A percentile compares a stretch with the other conserved stretches of the same genome.
Evolutionary conservation across 92 coral and sea anemone genomes (phyloP).

Genomic region (Actinernus sp.): DNA sequence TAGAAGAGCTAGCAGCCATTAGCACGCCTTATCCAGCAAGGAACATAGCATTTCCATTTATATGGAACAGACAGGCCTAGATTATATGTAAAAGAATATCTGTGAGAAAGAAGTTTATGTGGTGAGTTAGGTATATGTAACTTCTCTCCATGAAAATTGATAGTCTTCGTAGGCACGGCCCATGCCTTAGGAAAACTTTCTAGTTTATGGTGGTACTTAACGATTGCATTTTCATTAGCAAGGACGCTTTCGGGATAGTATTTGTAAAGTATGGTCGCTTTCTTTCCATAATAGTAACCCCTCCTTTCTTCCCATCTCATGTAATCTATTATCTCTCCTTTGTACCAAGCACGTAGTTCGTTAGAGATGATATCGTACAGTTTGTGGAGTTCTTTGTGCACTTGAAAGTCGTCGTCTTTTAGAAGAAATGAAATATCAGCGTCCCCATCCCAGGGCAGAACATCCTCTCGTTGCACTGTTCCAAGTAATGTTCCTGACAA

Average conservation of each 20-base stretch:
- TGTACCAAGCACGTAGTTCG: constrained; percentile 55
- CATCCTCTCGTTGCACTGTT: constrained; percentile 64
- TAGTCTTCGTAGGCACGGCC: constrained; percentile 62
- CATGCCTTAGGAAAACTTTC: constrained; percentile 72
- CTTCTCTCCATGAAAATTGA: constrained; percentile 67
- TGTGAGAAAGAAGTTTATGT: constrained; percentile 40
- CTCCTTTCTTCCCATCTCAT: constrained; percentile 61
- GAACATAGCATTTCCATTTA: constrained; percentile 94
- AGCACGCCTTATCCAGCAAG: constrained; percentile 62
- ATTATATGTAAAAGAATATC: constrained; percentile 74
- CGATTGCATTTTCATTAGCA: constrained; percentile 49
- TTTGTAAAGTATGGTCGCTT: constrained; percentile 55
- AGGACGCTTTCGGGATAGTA: constrained; percentile 59
- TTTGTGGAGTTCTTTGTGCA: constrained; percentile 48
- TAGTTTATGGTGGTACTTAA: constrained; percentile 41
- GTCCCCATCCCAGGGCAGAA: constrained; percentile 92
- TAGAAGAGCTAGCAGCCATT: constrained; percentile 37
- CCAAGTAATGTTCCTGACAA: constrained; percentile 86
- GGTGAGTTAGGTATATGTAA: constrained; percentile 72
- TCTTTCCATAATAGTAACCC: constrained; percentile 36
- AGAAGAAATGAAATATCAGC: constrained; percentile 82
- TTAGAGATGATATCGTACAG: constrained; percentile 65
- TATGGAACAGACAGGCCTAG: constrained; percentile 72
- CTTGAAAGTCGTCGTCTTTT: constrained; percentile 10
- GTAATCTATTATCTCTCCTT: constrained; percentile 59